A percentile compares a stretch with the other conserved stretches of the same genome.
Evolutionary conservation across 1,140 invertebrate species (phyloP).

Genomic region (Cephus cinctus): DNA sequence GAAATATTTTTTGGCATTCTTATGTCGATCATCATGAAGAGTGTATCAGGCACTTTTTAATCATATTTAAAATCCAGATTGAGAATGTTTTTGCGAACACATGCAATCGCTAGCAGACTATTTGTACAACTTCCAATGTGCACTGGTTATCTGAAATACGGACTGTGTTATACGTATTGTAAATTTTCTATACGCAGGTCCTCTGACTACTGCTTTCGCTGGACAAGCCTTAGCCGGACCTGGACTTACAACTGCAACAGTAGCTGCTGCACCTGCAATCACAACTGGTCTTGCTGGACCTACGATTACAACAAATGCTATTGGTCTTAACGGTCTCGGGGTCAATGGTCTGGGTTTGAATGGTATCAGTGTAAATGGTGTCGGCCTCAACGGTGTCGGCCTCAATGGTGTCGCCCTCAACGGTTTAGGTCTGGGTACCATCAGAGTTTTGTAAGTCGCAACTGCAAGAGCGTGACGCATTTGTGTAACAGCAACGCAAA

Average conservation of each 20-base stretch:
- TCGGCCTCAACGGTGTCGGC: conserved; percentile 1
- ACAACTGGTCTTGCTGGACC: conserved; percentile 8
- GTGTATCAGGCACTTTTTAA: background rate
- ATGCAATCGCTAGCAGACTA: background rate
- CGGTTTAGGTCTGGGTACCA: background rate
- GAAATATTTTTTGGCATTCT: background rate
- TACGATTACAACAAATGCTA: conserved; percentile 16
- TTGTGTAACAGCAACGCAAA: too few relatives aligned
- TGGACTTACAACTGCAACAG: conserved; percentile 9
- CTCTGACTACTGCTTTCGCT: background rate
- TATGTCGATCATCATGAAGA: background rate
- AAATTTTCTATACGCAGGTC: background rate
- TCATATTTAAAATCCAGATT: background rate
- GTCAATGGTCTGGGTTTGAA: conserved; percentile 1
- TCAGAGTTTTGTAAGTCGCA: background rate
- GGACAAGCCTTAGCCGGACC: conserved; percentile 4
- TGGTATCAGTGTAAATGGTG: conserved; percentile 1
- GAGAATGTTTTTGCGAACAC: background rate
- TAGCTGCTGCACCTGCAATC: conserved; percentile 1
- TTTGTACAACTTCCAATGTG: background rate
- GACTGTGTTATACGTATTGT: background rate
- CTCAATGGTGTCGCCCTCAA: background rate
- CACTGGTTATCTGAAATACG: background rate
- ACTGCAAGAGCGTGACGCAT: background rate
- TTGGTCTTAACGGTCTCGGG: conserved; percentile 8